Percentiles rank a stretch among this genome's conserved stretches.
phyloP scores from a whole-genome alignment of 2,888 invertebrate genomes.

The Orchestes rusci region DNA sequence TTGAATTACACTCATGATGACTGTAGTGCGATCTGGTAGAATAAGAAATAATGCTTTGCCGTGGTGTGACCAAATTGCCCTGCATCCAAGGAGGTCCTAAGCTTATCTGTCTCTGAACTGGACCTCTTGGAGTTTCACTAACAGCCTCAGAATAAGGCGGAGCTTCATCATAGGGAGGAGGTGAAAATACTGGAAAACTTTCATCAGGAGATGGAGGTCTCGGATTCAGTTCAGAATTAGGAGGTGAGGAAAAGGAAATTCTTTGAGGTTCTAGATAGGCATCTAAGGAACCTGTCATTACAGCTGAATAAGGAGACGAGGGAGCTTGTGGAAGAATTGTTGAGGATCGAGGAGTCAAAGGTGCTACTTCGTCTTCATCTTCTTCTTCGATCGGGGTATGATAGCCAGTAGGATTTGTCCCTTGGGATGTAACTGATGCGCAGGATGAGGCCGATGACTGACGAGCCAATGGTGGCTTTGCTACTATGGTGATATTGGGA shows the following conservation, averaged over 20 bases:
- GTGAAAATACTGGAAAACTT: constrained; percentile 79
- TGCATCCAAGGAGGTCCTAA: constrained; percentile 51
- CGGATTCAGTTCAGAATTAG: constrained; percentile 62
- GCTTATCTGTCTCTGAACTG: constrained; percentile 39
- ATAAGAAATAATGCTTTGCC: constrained; percentile 70
- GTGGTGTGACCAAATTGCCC: constrained; percentile 49
- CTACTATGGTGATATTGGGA: constrained; percentile 13
- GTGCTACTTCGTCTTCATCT: constrained; percentile 38
- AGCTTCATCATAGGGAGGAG: constrained; percentile 58
- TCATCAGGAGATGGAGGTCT: constrained; percentile 68
- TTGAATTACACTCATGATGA: constrained; percentile 82
- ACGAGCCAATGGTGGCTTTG: constrained; percentile 48
- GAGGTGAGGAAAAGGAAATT: constrained; percentile 73
- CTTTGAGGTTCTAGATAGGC: constrained; percentile 79
- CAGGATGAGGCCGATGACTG: constrained; percentile 55
- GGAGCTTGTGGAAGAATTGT: constrained; percentile 47
- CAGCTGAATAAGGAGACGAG: constrained; percentile 77
- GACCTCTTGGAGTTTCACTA: constrained; percentile 34
- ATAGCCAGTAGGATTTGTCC: constrained; percentile 59
- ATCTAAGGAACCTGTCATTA: constrained; percentile 77
- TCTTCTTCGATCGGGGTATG: constrained; percentile 67
- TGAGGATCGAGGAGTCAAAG: constrained; percentile 49
- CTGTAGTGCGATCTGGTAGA: constrained; percentile 70
- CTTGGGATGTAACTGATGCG: constrained; percentile 54
- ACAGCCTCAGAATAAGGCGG: constrained; percentile 40